Percentiles rank a stretch among this genome's conserved stretches.
Conservation (phyloP, 2,888 invertebrate species). For the Fragum fragum region DNA sequence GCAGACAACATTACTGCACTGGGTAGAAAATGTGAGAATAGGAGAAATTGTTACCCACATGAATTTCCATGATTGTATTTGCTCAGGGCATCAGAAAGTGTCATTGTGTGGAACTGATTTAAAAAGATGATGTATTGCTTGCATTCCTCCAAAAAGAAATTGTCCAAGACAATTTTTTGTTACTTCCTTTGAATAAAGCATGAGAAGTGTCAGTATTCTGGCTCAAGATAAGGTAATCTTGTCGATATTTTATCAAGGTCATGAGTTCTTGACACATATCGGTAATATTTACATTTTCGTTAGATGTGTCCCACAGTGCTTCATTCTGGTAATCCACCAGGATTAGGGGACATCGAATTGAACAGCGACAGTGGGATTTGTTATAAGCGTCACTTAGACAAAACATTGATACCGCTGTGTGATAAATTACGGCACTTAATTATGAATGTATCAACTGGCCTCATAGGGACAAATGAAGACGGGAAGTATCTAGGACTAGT, state of each 20-base stretch:
- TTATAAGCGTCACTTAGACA: constrained; percentile 22
- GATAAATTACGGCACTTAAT: constrained; percentile 25
- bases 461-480: neutral
- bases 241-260: neutral
- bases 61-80: no score
- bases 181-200: no score
- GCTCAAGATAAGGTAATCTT: neutral
- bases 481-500: no score
- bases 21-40: no score
- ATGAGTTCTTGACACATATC: constrained; percentile 5
- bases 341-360: constrained; percentile 20
- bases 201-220: no score
- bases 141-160: no score
- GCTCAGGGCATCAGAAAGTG: no score
- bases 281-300: constrained; percentile 16
- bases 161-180: no score
- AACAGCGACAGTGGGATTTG: constrained; percentile 24
- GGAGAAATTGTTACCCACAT: no score
- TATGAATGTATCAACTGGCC: constrained; percentile 25
- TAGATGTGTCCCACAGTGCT: neutral
- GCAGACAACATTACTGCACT: no score
- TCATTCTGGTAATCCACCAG: constrained; percentile 5
- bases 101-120: no score
- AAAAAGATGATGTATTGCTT: no score
- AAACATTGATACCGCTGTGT: constrained; percentile 6